These are phyloP conservation scores for Muricea muricata DNA, from an alignment of 92 coral and sea anemone genomes.

Conservation along the genomic window DNA sequence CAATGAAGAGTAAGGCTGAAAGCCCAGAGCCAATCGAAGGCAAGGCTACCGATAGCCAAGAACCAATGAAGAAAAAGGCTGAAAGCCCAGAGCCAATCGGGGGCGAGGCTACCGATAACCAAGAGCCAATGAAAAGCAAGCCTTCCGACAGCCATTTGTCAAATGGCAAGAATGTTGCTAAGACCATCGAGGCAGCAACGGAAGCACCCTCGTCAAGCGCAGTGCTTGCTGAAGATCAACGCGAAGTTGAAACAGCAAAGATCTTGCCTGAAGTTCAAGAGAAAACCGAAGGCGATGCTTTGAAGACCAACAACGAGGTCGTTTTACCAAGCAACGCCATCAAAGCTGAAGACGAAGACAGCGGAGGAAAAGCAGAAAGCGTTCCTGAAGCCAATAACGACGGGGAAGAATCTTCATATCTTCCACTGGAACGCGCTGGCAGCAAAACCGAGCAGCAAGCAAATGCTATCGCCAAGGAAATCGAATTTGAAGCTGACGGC, in stretches of 20 bases:
- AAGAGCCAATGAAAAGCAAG: not conserved
- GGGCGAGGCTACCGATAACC: not conserved
- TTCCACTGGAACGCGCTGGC: not conserved
- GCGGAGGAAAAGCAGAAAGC: not conserved
- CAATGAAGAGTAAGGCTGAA: no score
- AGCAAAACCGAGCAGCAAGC: not conserved
- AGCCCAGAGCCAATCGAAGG: no score
- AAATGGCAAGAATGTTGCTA: no score
- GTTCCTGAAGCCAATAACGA: not conserved
- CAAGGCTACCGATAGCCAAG: no score
- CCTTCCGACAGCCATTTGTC: not conserved
- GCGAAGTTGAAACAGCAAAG: conserved; percentile 1
- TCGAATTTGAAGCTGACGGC: no score
- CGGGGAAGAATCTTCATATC: not conserved
- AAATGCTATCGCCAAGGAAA: not conserved
- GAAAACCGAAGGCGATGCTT: not conserved
- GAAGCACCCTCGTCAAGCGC: not conserved
- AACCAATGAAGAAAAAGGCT: no score
- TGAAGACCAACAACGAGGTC: not conserved
- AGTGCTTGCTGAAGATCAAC: not conserved
- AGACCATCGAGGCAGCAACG: not conserved
- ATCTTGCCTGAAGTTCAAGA: not conserved
- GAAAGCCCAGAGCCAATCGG: not conserved
- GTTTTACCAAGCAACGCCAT: not conserved
- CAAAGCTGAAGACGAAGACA: not conserved